Conservation (phyloP, 1,140 invertebrate genomes). For the Leguminivora glycinivorella region DNA sequence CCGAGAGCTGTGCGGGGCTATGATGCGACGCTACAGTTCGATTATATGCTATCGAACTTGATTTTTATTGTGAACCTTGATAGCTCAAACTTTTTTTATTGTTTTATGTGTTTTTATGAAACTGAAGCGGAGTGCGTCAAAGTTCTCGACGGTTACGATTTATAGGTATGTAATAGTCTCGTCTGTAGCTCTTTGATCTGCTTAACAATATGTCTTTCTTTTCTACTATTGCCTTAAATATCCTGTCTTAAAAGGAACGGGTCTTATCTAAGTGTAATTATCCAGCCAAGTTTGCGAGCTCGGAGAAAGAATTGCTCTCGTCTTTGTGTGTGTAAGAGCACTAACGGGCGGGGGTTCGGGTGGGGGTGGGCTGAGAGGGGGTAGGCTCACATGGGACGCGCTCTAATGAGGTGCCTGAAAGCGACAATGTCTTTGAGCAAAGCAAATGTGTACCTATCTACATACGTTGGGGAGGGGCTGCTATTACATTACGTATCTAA, state of each 20-base stretch:
- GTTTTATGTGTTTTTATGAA: slow-evolving; percentile 28
- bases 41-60: slow-evolving; percentile 57
- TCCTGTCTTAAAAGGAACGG: slow-evolving; percentile 22
- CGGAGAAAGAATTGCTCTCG: slow-evolving; percentile 71
- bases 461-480: slow-evolving; percentile 60
- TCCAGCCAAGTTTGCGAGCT: slow-evolving; percentile 73
- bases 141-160: slow-evolving; percentile 9
- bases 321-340: slow-evolving; percentile 50
- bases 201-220: slow-evolving; percentile 15
- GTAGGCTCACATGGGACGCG: slow-evolving; percentile 76
- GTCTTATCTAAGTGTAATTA: slow-evolving; percentile 69
- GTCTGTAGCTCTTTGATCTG: slow-evolving; percentile 7
- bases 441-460: slow-evolving; percentile 77
- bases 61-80: slow-evolving; percentile 61
- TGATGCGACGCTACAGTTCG: slow-evolving; percentile 60
- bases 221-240: slow-evolving; percentile 17
- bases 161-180: background rate
- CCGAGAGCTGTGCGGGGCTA: slow-evolving; percentile 59
- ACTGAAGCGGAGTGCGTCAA: slow-evolving; percentile 16
- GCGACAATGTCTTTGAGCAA: slow-evolving; percentile 78
- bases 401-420: slow-evolving; percentile 78
- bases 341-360: slow-evolving; percentile 30
- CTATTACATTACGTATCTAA: slow-evolving; percentile 45
- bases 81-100: slow-evolving; percentile 42
- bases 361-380: slow-evolving; percentile 38